Evolutionary conservation across 2,888 invertebrate species (phyloP).

Genomic region (Anorthoa munda): DNA sequence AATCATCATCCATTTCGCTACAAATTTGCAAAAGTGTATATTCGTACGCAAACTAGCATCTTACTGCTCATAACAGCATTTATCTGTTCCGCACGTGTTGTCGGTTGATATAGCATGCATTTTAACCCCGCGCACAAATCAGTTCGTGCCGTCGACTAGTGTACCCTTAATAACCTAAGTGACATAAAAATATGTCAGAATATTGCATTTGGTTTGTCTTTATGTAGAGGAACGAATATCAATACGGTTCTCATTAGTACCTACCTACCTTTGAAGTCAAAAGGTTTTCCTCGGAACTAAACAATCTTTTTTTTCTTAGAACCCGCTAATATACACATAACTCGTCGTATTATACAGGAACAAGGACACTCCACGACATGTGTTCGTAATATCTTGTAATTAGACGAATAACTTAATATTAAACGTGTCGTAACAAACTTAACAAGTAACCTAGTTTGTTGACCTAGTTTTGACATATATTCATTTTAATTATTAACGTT

Average conservation of each 20-base stretch:
- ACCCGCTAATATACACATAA: background rate
- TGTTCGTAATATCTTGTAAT: slow-evolving; percentile 18
- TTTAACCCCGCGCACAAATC: too few relatives aligned
- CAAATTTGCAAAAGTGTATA: too few relatives aligned
- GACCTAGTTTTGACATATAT: background rate
- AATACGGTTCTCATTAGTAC: background rate
- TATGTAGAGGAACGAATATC: background rate
- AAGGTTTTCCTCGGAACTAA: background rate
- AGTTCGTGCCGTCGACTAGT: too few relatives aligned
- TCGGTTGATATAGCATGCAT: too few relatives aligned
- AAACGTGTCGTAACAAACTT: background rate
- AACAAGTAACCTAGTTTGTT: background rate
- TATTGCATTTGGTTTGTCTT: background rate
- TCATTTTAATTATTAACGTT: background rate
- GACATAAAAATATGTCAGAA: background rate
- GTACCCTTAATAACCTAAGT: too few relatives aligned
- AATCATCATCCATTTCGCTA: too few relatives aligned
- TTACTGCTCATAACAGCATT: too few relatives aligned
- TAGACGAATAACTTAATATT: slow-evolving; percentile 8
- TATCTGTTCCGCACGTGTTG: too few relatives aligned
- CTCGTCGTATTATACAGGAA: background rate
- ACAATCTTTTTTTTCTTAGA: background rate
- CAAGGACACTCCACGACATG: background rate
- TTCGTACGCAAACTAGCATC: too few relatives aligned
- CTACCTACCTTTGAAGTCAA: background rate